Evolutionary conservation across 1,140 invertebrate genomes (phyloP), one percentile per base, ranked within the genome.

Genomic region (Hylaeus anthracinus): DNA sequence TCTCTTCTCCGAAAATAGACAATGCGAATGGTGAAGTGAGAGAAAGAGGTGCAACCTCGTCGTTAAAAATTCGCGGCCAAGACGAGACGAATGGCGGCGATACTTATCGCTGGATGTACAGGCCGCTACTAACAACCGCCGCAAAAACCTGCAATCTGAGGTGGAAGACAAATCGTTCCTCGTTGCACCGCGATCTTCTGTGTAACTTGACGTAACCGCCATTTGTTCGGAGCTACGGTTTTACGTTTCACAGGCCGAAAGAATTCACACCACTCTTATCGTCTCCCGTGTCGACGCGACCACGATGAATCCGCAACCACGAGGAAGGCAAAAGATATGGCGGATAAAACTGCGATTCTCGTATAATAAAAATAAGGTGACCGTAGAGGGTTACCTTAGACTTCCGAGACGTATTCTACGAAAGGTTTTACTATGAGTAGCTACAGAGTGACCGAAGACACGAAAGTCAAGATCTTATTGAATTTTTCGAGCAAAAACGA

Each of bases 81-180:
- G 9, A 51, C 63, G 48, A 83, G 81, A 90, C 78, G 87, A 90
- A 90, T 87, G 85, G 81, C 80, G 41, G 43, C 55, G 88, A 89
- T 90, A 67, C 66, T 88, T 89, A 89, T 90, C 89, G 81, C 37
- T 8, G 67, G 75, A 77, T 82, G 82, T 88, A 85, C 86, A 72
- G 81, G 63, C 76, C 63, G 86, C 81, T 89, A 89, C 88, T 90
- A 89, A 88, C 86, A 87, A 88, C 86, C 43, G 37, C 80, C 83
- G 82, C 81, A 88, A 89, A 90, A 90, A 89, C 79, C 83, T 84
- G 80, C 86, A 84, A 89, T 89, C 84, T 84, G 75, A 84, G 81
- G 78, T 82, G 71, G 81, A 87, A 89, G 87, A 89, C 82, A 90
- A 90, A 90, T 90, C 84, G 85, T 65, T 66, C 53, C 69, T 78